Evolutionary conservation across 2,888 invertebrate genomes (phyloP).

Genomic region (Cyaniris semiargus): DNA sequence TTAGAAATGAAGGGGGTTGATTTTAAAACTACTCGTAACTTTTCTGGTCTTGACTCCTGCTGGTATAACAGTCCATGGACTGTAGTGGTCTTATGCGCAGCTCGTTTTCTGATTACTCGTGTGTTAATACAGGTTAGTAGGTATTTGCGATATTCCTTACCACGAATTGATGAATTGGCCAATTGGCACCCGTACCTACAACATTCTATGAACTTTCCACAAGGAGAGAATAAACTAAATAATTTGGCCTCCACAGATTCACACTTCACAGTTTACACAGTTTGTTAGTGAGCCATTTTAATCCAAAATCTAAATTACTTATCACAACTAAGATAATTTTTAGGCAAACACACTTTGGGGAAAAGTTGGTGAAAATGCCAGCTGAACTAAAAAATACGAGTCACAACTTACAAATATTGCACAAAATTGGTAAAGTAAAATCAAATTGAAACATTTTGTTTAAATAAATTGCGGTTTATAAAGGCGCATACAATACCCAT

Average conservation of each 20-base stretch:
- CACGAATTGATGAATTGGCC: conserved; percentile 10
- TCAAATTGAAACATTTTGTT: too few species aligned
- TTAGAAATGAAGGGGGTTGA: too few species aligned
- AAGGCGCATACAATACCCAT: too few species aligned
- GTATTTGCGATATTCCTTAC: conserved; percentile 12
- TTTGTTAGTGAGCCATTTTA: neutral
- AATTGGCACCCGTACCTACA: conserved; percentile 28
- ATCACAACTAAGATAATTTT: neutral
- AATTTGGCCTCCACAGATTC: neutral
- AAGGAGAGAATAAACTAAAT: neutral
- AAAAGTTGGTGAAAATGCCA: neutral
- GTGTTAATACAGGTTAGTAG: neutral
- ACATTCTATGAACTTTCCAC: conserved; percentile 16
- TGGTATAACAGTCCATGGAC: too few species aligned
- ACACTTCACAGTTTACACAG: neutral
- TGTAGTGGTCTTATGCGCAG: neutral
- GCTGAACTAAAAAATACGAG: too few species aligned
- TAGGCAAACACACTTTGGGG: neutral
- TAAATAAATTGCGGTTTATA: too few species aligned
- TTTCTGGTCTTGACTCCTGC: too few species aligned
- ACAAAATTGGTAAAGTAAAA: too few species aligned
- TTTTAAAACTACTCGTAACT: too few species aligned
- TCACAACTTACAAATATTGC: too few species aligned
- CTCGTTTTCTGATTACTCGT: neutral
- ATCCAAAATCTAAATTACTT: neutral